A percentile compares a stretch with the other conserved stretches of the same genome.
These are phyloP conservation scores for Zhuqinia jingwanae DNA, from an alignment of 2,888 invertebrate genomes.

Conservation along the genomic window DNA sequence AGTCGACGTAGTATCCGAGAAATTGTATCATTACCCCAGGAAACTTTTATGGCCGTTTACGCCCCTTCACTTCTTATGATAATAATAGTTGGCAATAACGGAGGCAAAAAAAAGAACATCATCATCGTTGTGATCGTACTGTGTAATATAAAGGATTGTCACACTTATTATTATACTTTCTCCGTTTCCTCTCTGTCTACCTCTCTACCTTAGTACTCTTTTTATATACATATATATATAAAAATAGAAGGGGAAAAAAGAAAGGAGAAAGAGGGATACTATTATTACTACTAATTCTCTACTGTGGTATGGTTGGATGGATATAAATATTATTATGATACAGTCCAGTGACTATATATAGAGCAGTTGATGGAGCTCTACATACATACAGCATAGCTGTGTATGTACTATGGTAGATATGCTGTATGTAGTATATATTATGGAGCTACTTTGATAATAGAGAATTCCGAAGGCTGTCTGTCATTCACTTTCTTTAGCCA, in stretches of 20 bases:
- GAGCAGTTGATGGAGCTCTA: too few relatives aligned
- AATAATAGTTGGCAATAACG: slow-evolving; percentile 68
- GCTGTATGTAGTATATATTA: too few relatives aligned
- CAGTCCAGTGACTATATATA: too few relatives aligned
- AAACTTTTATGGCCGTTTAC: slow-evolving; percentile 71
- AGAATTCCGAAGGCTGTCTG: slow-evolving; percentile 51
- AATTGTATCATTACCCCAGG: slow-evolving; percentile 66
- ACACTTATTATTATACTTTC: slow-evolving; percentile 43
- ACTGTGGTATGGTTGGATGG: slow-evolving; percentile 17
- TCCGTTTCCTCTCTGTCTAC: slow-evolving; percentile 7
- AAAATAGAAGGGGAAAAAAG: background rate
- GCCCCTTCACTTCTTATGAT: slow-evolving; percentile 68
- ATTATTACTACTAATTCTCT: slow-evolving; percentile 15
- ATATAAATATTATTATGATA: slow-evolving; percentile 49
- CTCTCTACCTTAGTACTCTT: background rate
- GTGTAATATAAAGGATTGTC: slow-evolving; percentile 59
- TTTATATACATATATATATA: too few relatives aligned
- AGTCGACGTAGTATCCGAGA: too few relatives aligned
- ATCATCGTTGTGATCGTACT: slow-evolving; percentile 38
- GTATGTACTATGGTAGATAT: too few relatives aligned
- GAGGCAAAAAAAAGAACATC: slow-evolving; percentile 61
- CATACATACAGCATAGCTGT: background rate
- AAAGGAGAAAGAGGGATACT: slow-evolving; percentile 6
- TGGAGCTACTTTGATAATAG: background rate
- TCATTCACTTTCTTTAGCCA: slow-evolving; percentile 32